These are phyloP conservation scores for Mamestra brassicae DNA, from an alignment of 2,888 invertebrate genomes.

Conservation along the genomic window DNA sequence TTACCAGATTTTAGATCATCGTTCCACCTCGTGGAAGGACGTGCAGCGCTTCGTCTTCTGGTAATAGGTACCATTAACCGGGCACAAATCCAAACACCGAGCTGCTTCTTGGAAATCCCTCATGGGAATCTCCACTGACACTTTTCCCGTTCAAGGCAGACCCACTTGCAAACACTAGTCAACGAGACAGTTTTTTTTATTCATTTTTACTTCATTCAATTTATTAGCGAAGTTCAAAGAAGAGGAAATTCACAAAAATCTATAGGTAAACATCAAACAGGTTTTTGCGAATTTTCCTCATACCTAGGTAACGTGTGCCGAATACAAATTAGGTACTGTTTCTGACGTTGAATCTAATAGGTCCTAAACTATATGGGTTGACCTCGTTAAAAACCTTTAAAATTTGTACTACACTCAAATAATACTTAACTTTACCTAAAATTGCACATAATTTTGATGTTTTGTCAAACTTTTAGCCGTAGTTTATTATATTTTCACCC, in stretches of 20 bases:
- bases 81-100: neutral
- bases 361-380: neutral
- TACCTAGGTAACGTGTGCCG: neutral
- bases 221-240: slow-evolving; percentile 29
- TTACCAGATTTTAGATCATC: no score
- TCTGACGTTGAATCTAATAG: no score
- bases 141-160: neutral
- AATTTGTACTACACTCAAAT: neutral
- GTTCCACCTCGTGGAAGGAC: no score
- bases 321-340: slow-evolving; percentile 28
- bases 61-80: neutral
- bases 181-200: neutral
- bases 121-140: neutral
- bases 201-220: slow-evolving; percentile 20
- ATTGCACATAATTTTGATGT: no score
- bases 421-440: no score
- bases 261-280: neutral
- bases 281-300: slow-evolving; percentile 25
- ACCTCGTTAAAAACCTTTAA: slow-evolving; percentile 13
- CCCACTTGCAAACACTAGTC: neutral
- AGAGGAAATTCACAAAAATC: slow-evolving; percentile 9
- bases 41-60: neutral
- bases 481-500: no score
- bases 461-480: no score
- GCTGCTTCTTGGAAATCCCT: neutral